These are phyloP conservation scores for Arrhopalites spinosus DNA, from an alignment of 2,888 invertebrate genomes.

Conservation along the genomic window DNA sequence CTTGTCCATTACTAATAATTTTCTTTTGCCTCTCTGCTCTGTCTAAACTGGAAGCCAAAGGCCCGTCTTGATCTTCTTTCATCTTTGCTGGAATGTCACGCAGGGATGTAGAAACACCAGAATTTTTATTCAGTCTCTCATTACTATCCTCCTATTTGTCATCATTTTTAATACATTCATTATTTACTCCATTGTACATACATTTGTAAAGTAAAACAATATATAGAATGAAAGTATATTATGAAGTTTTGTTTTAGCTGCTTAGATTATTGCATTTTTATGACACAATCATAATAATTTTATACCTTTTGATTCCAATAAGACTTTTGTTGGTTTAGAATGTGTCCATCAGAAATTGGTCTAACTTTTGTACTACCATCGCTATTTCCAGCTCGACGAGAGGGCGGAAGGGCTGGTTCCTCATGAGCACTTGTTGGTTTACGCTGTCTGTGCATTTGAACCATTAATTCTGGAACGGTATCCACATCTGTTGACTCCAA, in stretches of 20 bases:
- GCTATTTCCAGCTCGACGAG: constrained; percentile 31
- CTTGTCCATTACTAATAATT: constrained; percentile 48
- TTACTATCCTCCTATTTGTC: constrained; percentile 17
- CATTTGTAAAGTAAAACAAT: constrained; percentile 1
- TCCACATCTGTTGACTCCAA: constrained; percentile 59
- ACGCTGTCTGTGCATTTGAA: constrained; percentile 38
- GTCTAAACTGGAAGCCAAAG: constrained; percentile 53
- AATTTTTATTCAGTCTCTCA: constrained; percentile 38
- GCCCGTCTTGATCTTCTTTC: constrained; percentile 43
- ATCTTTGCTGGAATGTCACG: constrained; percentile 55
- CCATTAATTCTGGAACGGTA: constrained; percentile 57
- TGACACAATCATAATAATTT: too few species aligned
- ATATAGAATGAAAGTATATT: not conserved
- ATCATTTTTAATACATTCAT: constrained; percentile 11
- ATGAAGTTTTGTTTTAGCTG: too few species aligned
- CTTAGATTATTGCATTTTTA: too few species aligned
- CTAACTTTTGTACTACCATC: constrained; percentile 38
- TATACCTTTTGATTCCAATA: constrained; percentile 40
- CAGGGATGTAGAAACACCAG: constrained; percentile 51
- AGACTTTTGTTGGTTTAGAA: constrained; percentile 46
- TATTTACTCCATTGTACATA: not conserved
- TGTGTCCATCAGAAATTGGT: constrained; percentile 55
- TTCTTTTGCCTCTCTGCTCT: constrained; percentile 48
- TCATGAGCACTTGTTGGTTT: constrained; percentile 30
- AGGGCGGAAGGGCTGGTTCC: constrained; percentile 11